These are phyloP conservation scores for Neotoxoptera formosana DNA, from an alignment of 1,140 invertebrate genomes.

Conservation along the genomic window DNA sequence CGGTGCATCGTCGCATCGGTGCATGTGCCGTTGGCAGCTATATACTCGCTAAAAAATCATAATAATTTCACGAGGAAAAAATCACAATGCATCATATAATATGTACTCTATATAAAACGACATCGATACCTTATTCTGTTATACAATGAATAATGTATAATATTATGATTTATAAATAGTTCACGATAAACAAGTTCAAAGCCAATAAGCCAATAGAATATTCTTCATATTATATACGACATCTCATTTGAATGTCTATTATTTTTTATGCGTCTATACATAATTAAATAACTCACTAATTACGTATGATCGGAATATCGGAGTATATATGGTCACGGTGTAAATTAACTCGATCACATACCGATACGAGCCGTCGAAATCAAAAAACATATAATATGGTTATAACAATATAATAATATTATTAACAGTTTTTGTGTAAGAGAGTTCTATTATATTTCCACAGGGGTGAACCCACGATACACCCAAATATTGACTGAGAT, in stretches of 20 bases:
- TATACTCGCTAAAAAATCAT: neutral
- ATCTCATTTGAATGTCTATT: neutral
- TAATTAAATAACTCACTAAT: conserved; percentile 11
- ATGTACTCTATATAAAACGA: neutral
- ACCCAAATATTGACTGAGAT: neutral
- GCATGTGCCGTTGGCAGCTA: neutral
- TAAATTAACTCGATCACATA: neutral
- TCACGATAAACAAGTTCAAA: neutral
- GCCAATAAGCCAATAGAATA: neutral
- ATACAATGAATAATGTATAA: neutral
- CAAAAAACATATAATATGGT: neutral
- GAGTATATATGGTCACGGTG: too few relatives aligned
- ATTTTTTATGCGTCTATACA: neutral
- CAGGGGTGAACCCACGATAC: neutral
- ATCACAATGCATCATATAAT: neutral
- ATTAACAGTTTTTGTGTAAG: neutral
- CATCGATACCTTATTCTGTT: neutral
- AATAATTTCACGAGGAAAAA: neutral
- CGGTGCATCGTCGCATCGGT: neutral
- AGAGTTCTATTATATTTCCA: neutral
- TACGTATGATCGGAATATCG: neutral
- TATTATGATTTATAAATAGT: too few relatives aligned
- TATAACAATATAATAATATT: too few relatives aligned
- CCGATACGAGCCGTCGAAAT: neutral
- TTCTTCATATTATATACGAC: neutral